Percentiles rank a stretch among this genome's conserved stretches.
These are phyloP conservation scores for Siniperca undulata DNA, from an alignment of 2,797 vertebrate species.

Conservation along the genomic window DNA sequence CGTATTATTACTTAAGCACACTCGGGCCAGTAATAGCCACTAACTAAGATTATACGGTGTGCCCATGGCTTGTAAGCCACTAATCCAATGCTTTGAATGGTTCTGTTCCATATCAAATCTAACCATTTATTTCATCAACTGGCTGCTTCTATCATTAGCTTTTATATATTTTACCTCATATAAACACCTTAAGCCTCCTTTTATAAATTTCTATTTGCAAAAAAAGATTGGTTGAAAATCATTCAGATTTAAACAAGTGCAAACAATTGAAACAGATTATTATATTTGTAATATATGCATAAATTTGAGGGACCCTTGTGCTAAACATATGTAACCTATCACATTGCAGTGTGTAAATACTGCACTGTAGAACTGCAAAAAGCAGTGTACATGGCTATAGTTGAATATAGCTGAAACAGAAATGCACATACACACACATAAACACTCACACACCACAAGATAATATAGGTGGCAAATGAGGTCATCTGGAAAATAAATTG, in stretches of 20 bases:
- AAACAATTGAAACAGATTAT: constrained; percentile 1
- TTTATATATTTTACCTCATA: constrained; percentile 4
- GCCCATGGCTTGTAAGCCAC: constrained; percentile 74
- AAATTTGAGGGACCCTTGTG: not conserved
- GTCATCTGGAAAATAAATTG: constrained; percentile 54
- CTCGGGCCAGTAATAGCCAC: constrained; percentile 79
- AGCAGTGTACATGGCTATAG: not conserved
- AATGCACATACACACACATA: constrained; percentile 24
- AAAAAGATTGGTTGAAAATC: not conserved
- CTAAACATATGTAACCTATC: not conserved
- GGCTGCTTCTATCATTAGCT: constrained; percentile 38
- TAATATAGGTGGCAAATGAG: constrained; percentile 62
- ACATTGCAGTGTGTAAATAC: not conserved
- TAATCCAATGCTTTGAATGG: constrained; percentile 76
- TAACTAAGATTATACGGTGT: constrained; percentile 81
- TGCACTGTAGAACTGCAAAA: constrained; percentile 25
- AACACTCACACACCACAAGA: constrained; percentile 14
- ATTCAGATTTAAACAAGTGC: not conserved
- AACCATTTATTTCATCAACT: constrained; percentile 69
- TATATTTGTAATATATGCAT: not conserved
- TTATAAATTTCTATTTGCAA: not conserved
- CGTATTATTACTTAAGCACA: constrained; percentile 82
- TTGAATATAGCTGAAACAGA: constrained; percentile 3
- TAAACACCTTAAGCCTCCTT: not conserved
- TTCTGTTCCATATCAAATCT: constrained; percentile 71